phyloP scores from a whole-genome alignment of 2,113 vertebrate genomes.

The Rhinoderma darwinii region DNA sequence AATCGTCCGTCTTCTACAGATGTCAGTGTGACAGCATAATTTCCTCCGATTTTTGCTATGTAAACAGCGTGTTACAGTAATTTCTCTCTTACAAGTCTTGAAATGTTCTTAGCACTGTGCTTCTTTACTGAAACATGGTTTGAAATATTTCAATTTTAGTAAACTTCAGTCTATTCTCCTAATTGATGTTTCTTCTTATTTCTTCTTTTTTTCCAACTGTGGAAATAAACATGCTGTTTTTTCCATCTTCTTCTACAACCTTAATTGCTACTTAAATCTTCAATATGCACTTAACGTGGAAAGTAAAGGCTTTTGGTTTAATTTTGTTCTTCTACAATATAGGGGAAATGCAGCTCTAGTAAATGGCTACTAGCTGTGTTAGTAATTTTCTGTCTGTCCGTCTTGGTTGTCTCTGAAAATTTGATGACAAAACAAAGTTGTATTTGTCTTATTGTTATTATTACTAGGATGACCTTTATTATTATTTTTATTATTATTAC shows the following conservation, averaged over 20 bases:
- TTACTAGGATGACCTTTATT: not conserved
- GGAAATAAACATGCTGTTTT: slow-evolving; percentile 64
- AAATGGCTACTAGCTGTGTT: slow-evolving; percentile 61
- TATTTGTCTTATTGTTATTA: not conserved
- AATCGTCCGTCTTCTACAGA: slow-evolving; percentile 91
- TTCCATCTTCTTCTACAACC: slow-evolving; percentile 65
- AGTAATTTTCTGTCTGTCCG: slow-evolving; percentile 41
- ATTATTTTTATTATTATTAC: not conserved
- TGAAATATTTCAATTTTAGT: slow-evolving; percentile 65
- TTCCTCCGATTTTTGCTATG: slow-evolving; percentile 89
- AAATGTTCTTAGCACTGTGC: slow-evolving; percentile 67
- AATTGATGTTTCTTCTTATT: slow-evolving; percentile 72
- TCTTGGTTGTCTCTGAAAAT: not conserved
- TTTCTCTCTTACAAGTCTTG: slow-evolving; percentile 79
- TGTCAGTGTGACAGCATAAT: slow-evolving; percentile 97
- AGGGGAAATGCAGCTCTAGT: slow-evolving; percentile 66
- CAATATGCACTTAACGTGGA: slow-evolving; percentile 71
- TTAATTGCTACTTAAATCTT: slow-evolving; percentile 76
- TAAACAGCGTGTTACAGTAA: slow-evolving; percentile 90
- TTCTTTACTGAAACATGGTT: slow-evolving; percentile 81
- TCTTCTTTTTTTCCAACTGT: slow-evolving; percentile 18
- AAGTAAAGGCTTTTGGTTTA: slow-evolving; percentile 67
- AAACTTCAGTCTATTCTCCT: slow-evolving; percentile 73
- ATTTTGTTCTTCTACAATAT: slow-evolving; percentile 65
- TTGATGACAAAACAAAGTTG: not conserved